Conservation (phyloP, 1,140 invertebrate genomes). For the Paracyclopina nana region DNA sequence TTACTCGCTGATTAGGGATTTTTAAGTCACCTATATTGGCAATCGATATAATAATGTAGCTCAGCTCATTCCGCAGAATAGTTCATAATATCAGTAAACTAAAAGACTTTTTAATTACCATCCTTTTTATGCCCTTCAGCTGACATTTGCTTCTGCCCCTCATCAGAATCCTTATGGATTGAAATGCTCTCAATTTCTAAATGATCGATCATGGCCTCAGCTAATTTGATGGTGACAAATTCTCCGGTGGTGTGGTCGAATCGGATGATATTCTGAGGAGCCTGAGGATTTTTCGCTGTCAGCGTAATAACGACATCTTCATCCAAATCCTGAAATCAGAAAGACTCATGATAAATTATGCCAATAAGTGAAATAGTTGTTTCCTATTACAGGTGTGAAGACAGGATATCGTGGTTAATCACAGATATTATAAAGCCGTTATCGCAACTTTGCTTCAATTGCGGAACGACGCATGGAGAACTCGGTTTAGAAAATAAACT, state of each 20-base stretch:
- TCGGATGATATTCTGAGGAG: slow-evolving; percentile 2
- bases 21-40: no score
- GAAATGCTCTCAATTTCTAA: slow-evolving; percentile 10
- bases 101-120: background rate
- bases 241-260: slow-evolving; percentile 10
- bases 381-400: background rate
- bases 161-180: background rate
- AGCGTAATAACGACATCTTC: slow-evolving; percentile 12
- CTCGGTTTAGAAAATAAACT: background rate
- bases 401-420: background rate
- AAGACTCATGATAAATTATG: no score
- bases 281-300: slow-evolving; percentile 6
- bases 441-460: background rate
- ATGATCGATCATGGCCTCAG: slow-evolving; percentile 9
- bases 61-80: no score
- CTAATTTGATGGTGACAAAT: slow-evolving; percentile 6
- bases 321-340: background rate
- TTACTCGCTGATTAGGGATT: no score
- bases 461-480: background rate
- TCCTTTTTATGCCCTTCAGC: background rate
- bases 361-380: background rate
- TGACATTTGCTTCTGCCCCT: background rate
- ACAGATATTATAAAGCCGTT: background rate
- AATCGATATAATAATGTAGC: no score
- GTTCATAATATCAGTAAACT: no score